These are phyloP conservation scores for Eupithecia vulgata DNA, from an alignment of 2,888 invertebrate genomes.

Conservation along the genomic window DNA sequence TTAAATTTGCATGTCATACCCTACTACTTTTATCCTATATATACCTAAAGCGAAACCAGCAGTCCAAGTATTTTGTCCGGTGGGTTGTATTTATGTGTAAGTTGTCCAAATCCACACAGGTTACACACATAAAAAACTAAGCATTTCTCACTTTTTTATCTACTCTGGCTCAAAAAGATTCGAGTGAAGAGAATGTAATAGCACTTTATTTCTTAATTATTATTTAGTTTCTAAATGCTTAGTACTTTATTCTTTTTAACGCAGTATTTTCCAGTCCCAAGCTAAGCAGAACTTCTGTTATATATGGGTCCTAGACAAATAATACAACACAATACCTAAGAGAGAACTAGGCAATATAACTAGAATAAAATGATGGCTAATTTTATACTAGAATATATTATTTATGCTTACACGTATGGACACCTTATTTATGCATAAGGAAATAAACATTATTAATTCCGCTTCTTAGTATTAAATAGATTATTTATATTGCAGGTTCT, in stretches of 20 bases:
- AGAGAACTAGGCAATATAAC: no score
- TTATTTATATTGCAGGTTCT: constrained; percentile 70
- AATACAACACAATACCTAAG: no score
- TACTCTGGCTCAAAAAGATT: neutral
- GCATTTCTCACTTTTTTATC: no score
- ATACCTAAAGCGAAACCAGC: neutral
- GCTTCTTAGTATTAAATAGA: neutral
- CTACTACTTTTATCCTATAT: neutral
- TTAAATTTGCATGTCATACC: neutral
- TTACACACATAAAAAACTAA: neutral
- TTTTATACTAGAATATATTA: no score
- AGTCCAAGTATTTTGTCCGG: neutral
- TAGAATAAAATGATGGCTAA: no score
- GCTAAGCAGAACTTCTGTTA: no score
- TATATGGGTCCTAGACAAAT: no score
- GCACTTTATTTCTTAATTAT: no score
- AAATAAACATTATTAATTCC: neutral
- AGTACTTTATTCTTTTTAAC: no score
- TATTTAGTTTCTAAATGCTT: no score
- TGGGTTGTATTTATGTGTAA: neutral
- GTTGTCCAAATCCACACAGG: neutral
- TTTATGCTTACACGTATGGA: no score
- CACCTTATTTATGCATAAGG: neutral
- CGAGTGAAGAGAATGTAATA: neutral
- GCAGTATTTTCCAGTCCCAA: no score